Percentiles rank a stretch among this genome's conserved stretches.
phyloP scores from a whole-genome alignment of 1,140 invertebrate species.

The Eciton burchellii region DNA sequence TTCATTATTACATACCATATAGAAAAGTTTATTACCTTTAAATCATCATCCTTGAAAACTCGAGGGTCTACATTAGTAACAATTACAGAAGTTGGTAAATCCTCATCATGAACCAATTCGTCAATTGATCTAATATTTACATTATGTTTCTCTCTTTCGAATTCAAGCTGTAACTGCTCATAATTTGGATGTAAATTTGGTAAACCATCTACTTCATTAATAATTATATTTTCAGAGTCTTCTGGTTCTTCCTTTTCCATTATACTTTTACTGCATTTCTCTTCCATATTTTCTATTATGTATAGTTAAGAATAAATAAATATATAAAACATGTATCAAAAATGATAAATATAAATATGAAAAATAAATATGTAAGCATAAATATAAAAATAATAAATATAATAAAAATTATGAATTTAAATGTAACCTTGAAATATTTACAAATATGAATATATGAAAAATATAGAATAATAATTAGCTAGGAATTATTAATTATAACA shows the following conservation, averaged over 20 bases:
- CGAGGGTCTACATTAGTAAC: conserved; percentile 94
- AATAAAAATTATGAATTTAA: background rate
- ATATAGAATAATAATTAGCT: background rate
- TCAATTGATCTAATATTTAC: conserved; percentile 85
- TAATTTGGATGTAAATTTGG: conserved; percentile 92
- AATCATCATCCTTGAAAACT: conserved; percentile 90
- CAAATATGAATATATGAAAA: background rate
- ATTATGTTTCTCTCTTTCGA: conserved; percentile 83
- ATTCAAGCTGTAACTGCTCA: conserved; percentile 82
- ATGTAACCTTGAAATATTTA: background rate
- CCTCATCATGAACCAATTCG: conserved; percentile 89
- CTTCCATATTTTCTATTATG: conserved; percentile 77
- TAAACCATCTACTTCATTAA: conserved; percentile 93
- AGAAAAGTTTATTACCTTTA: conserved; percentile 84
- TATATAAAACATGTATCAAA: background rate
- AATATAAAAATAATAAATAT: background rate
- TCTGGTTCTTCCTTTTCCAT: conserved; percentile 83
- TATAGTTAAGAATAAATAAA: background rate
- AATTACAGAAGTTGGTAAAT: conserved; percentile 95
- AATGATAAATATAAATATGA: background rate
- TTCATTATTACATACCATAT: conserved; percentile 1
- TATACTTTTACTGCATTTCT: conserved; percentile 73
- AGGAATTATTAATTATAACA: too few relatives aligned
- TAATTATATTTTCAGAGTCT: conserved; percentile 90
- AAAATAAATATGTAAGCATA: background rate